Conservation (phyloP, 2,113 vertebrate species). For the Mustela lutreola region DNA sequence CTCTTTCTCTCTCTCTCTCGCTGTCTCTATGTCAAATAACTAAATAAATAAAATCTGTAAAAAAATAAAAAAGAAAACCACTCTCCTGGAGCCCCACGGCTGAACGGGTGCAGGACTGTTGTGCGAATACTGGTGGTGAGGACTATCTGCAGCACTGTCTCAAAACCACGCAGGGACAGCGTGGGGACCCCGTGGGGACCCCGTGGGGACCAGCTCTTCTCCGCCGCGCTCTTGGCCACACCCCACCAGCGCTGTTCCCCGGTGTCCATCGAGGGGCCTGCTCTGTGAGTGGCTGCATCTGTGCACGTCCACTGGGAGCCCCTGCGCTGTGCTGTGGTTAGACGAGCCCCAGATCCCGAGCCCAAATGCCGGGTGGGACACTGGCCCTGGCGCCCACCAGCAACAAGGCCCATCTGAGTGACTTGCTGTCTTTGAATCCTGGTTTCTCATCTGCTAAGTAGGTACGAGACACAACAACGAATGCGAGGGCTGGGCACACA, state of each 20-base stretch:
- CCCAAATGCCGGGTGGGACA: fast-evolving
- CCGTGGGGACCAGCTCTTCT: background rate
- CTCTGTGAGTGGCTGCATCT: too few species aligned
- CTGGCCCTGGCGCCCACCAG: background rate
- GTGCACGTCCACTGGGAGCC: background rate
- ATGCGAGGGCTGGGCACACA: background rate
- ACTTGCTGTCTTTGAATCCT: background rate
- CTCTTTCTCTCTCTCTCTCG: too few species aligned
- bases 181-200: fast-evolving
- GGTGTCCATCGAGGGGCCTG: background rate
- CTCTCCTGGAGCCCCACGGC: too few species aligned
- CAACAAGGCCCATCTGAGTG: fast-evolving
- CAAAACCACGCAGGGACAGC: fast-evolving
- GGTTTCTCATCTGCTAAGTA: background rate
- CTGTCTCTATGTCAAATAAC: too few species aligned
- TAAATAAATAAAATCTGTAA: too few species aligned
- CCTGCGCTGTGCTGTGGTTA: fast-evolving
- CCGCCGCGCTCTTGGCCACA: background rate
- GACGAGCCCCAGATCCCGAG: background rate
- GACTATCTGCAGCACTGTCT: fast-evolving
- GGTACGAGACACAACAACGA: background rate
- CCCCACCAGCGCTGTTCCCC: too few species aligned
- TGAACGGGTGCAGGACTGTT: fast-evolving
- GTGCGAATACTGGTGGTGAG: background rate
- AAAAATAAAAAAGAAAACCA: too few species aligned